Conservation (phyloP, 2,888 invertebrate genomes). For the Lutraria lutraria region DNA sequence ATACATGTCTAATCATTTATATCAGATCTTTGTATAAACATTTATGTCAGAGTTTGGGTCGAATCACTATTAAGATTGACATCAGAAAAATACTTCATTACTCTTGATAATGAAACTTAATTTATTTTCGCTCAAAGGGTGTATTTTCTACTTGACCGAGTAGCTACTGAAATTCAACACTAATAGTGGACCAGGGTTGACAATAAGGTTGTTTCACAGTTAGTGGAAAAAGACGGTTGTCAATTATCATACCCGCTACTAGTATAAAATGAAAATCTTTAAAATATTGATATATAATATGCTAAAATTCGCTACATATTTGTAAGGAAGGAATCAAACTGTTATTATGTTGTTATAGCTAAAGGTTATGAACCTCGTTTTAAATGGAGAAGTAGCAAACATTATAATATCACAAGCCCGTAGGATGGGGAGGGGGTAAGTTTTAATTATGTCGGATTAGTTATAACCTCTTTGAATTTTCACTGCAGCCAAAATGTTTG, state of each 20-base stretch:
- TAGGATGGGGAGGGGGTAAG: no score
- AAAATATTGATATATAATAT: no score
- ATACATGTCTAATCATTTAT: not conserved
- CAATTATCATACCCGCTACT: not conserved
- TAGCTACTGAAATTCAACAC: not conserved
- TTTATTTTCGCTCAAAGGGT: not conserved
- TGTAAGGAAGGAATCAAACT: no score
- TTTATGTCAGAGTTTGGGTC: not conserved
- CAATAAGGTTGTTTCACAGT: not conserved
- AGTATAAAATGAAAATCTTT: not conserved
- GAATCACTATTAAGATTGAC: not conserved
- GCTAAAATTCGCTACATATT: no score
- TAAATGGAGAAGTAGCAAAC: no score
- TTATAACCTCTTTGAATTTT: no score
- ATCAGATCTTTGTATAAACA: not conserved
- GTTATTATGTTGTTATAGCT: no score
- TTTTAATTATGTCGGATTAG: no score
- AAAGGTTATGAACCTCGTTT: no score
- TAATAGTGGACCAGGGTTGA: not conserved
- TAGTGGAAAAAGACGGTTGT: not conserved
- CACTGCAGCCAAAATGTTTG: no score
- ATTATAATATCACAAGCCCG: no score
- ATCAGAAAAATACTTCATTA: slow-evolving; percentile 13
- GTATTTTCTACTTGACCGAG: slow-evolving; percentile 17
- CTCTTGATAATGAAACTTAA: not conserved